These are phyloP conservation scores for Watsonalla binaria DNA, from an alignment of 2,888 invertebrate genomes.

Conservation along the genomic window DNA sequence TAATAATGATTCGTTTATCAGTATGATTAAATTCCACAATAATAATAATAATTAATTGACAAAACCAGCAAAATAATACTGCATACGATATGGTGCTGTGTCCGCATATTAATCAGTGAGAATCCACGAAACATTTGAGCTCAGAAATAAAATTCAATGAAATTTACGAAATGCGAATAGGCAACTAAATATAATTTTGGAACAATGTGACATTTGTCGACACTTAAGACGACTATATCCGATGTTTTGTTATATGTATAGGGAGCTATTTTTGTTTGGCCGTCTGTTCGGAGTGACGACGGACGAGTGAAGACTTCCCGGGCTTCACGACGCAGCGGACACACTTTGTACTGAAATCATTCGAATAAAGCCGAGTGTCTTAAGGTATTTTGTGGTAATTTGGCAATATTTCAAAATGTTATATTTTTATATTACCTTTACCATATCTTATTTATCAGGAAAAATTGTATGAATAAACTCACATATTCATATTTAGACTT, in stretches of 20 bases:
- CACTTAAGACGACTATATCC: conserved; percentile 50
- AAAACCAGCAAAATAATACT: too few species aligned
- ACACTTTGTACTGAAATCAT: background rate
- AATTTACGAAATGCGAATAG: background rate
- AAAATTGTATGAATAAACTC: too few species aligned
- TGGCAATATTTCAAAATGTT: background rate
- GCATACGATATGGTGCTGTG: too few species aligned
- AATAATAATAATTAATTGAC: too few species aligned
- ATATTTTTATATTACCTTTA: too few species aligned
- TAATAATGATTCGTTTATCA: too few species aligned
- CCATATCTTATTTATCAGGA: too few species aligned
- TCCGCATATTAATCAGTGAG: too few species aligned
- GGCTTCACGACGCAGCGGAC: conserved; percentile 16
- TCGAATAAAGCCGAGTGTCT: background rate
- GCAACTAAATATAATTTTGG: conserved; percentile 36
- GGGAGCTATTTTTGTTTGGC: conserved; percentile 48
- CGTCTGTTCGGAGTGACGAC: conserved; percentile 45
- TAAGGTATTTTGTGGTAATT: background rate
- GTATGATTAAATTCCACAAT: too few species aligned
- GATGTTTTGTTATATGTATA: conserved; percentile 47
- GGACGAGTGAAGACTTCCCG: conserved; percentile 50
- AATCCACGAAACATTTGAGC: too few species aligned
- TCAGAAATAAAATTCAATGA: too few species aligned
- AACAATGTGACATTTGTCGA: conserved; percentile 46
- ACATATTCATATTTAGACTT: too few species aligned